phyloP scores from a whole-genome alignment of 1,140 invertebrate species.

The Drosophila nebulosa region DNA sequence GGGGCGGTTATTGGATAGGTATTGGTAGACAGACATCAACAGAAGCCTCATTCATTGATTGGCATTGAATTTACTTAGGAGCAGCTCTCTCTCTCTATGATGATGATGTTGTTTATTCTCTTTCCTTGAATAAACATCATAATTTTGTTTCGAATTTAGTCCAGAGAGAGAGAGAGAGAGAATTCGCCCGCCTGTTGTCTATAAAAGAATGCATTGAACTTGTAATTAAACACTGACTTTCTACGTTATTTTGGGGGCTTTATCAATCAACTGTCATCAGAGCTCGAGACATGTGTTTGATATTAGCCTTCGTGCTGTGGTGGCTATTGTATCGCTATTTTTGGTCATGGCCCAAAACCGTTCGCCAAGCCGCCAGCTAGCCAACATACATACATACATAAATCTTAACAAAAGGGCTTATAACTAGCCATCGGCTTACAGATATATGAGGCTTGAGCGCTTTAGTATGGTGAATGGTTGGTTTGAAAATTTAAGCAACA shows the following conservation, averaged over 20 bases:
- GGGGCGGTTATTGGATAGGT: too few relatives aligned
- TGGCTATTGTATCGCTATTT: background rate
- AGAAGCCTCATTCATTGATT: background rate
- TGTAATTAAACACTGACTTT: too few relatives aligned
- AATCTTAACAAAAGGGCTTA: conserved; percentile 1
- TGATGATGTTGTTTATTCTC: background rate
- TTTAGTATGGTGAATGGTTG: background rate
- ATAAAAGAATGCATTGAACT: too few relatives aligned
- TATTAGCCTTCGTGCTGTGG: background rate
- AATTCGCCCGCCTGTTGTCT: too few relatives aligned
- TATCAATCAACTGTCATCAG: background rate
- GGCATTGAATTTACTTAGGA: background rate
- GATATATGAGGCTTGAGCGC: background rate
- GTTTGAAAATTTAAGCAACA: conserved; percentile 29
- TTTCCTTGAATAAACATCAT: background rate
- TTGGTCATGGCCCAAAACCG: background rate
- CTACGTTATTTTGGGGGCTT: too few relatives aligned
- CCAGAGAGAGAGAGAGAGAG: too few relatives aligned
- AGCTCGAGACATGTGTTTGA: background rate
- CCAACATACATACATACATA: background rate
- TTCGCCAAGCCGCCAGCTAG: background rate
- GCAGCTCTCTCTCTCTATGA: too few relatives aligned
- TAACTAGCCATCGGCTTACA: background rate
- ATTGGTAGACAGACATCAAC: background rate
- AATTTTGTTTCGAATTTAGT: too few relatives aligned